Percentiles rank a stretch among this genome's conserved stretches.
phyloP scores from a whole-genome alignment of 1,140 invertebrate species.

The Apis mellifera region DNA sequence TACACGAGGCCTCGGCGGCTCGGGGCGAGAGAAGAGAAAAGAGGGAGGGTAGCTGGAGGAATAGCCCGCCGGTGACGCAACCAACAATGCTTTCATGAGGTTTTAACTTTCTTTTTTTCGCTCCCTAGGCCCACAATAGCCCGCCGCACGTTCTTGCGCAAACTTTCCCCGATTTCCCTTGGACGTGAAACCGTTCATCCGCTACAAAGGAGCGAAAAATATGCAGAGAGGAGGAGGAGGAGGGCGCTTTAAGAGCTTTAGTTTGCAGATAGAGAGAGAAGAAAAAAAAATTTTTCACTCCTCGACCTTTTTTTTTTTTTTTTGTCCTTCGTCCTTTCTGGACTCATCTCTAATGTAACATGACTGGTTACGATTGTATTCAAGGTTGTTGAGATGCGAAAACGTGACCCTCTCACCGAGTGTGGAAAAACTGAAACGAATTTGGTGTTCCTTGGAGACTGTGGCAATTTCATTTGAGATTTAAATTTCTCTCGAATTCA shows the following conservation, averaged over 20 bases:
- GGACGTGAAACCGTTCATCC: conserved; percentile 18
- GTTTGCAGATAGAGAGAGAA: neutral
- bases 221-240: neutral
- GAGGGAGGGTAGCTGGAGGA: conserved; percentile 14
- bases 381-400: conserved; percentile 16
- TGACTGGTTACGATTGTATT: conserved; percentile 1
- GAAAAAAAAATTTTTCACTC: neutral
- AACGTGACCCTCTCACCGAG: conserved; percentile 31
- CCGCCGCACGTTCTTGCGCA: conserved; percentile 68
- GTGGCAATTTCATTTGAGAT: neutral
- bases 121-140: conserved; percentile 59
- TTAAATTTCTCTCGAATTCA: neutral
- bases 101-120: conserved; percentile 76
- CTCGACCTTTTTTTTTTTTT: conserved; percentile 17
- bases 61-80: conserved; percentile 73
- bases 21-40: conserved; percentile 45
- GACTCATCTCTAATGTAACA: conserved; percentile 29
- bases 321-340: neutral
- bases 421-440: neutral
- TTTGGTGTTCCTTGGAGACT: neutral
- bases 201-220: conserved; percentile 31
- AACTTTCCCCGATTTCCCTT: conserved; percentile 74
- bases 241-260: neutral
- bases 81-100: conserved; percentile 77
- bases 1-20: conserved; percentile 65